Evolutionary conservation across 2,113 vertebrate genomes (phyloP), one percentile per base, ranked within the genome.

Genomic region (Cichladusa arquata): DNA sequence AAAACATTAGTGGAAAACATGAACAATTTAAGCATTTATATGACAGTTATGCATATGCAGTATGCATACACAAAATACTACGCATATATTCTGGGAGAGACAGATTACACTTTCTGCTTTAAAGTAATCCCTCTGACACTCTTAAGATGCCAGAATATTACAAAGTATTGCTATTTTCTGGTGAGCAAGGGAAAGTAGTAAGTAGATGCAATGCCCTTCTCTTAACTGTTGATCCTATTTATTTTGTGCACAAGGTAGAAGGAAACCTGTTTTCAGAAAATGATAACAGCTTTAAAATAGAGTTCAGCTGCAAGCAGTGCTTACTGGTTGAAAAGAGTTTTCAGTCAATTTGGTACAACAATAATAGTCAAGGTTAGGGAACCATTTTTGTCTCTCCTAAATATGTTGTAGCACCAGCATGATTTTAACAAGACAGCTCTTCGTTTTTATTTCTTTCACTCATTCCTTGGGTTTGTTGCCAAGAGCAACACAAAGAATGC

Each of bases 401-500:
- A 97, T 88, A 77, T 92, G 90, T 95, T 44, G 4, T 85, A 93
- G 44, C 50, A 70, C 40, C 72, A 90, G 94, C 83, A 72, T 92
- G 71, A 90, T 93, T 97, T 96, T 92, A 95, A 93, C 92, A 95
- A 97, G 94, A 92, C 90, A 73, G 83, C 42, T 78, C 88, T 83
- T 93, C 44, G 56, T 80, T 97, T 96, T 96, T 81, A 92, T 96
- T 97, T 96, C 94, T 97, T 97, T 96, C 86, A 76, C 92, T 97
- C 94, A 89, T 96, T 97, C 93, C 86, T 95, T 95, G 54, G 72
- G 85, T 88, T 95, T 95, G 98, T 98, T 98, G 97, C 97, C 97
- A 97, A 92, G 84, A 92, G 97, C 95, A 98, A 98, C 98, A 96
- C 82, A 94, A 98, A 96, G 98, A 98, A 98, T 98, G 98, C 81